Evolutionary conservation across 2,113 vertebrate genomes (phyloP).

Genomic region (Ophiodon elongatus): DNA sequence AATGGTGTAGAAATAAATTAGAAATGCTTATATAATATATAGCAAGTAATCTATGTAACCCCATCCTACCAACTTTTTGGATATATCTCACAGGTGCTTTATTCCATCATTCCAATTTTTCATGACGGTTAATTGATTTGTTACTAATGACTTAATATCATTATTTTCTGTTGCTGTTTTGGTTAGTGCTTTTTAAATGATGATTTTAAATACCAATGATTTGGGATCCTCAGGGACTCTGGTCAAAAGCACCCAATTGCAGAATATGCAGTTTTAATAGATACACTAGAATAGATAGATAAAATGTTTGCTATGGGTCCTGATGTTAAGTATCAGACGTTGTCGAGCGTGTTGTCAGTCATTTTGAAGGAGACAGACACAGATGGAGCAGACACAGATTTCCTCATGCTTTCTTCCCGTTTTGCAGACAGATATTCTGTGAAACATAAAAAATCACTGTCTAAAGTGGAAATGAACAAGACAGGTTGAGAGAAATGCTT

Average conservation of each 20-base stretch:
- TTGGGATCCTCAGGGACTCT: neutral
- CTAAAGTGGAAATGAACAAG: constrained; percentile 2
- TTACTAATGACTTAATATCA: neutral
- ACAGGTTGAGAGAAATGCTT: neutral
- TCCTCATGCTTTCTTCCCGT: neutral
- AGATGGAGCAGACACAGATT: neutral
- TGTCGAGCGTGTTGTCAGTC: neutral
- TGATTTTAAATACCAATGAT: neutral
- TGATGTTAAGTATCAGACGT: neutral
- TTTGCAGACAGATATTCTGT: neutral
- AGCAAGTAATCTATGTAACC: neutral
- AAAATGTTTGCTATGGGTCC: neutral
- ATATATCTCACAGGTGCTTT: neutral
- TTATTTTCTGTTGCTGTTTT: neutral
- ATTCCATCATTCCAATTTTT: neutral
- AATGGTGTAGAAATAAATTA: neutral
- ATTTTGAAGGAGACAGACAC: neutral
- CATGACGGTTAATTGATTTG: neutral
- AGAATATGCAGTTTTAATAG: neutral
- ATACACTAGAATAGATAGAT: neutral
- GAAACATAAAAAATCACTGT: constrained; percentile 5
- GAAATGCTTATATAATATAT: neutral
- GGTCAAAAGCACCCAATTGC: neutral
- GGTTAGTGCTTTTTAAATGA: neutral
- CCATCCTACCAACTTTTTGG: neutral